A percentile compares a stretch with the other conserved stretches of the same genome.
Evolutionary conservation across 2,113 vertebrate genomes (phyloP).

Genomic region (Speoplatyrhinus poulsoni): DNA sequence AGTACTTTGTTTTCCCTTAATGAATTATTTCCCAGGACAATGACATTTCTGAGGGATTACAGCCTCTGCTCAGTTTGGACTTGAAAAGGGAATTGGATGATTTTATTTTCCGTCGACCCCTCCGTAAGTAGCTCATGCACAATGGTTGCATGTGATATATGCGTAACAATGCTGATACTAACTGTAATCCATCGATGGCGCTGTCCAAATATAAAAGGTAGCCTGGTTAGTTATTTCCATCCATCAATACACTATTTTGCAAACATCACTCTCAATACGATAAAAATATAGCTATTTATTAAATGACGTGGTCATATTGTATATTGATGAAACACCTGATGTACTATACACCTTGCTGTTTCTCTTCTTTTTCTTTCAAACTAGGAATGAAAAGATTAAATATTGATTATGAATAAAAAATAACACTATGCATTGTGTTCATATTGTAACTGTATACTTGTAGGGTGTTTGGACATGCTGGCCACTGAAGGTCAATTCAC

Average conservation of each 20-base stretch:
- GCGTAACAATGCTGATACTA: not conserved
- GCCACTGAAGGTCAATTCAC: constrained; percentile 70
- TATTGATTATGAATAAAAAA: not conserved
- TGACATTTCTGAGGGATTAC: constrained; percentile 59
- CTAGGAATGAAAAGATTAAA: too few relatives aligned
- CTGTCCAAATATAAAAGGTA: not conserved
- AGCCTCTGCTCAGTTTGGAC: constrained; percentile 63
- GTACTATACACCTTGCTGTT: too few relatives aligned
- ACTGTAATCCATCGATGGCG: not conserved
- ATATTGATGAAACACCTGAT: too few relatives aligned
- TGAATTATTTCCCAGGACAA: constrained; percentile 51
- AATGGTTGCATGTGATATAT: constrained; percentile 17
- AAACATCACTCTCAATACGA: not conserved
- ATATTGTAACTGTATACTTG: constrained; percentile 15
- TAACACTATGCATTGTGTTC: not conserved
- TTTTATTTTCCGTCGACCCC: constrained; percentile 68
- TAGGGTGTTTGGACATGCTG: constrained; percentile 74
- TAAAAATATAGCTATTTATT: not conserved
- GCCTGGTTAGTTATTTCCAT: not conserved
- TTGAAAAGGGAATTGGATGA: constrained; percentile 68
- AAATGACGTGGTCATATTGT: not conserved
- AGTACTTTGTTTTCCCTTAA: not conserved
- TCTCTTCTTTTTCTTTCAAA: too few relatives aligned
- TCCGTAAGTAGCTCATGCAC: constrained; percentile 61
- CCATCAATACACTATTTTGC: not conserved